Percentiles rank a stretch among this genome's conserved stretches.
phyloP scores from a whole-genome alignment of 2,797 vertebrate genomes.

The Sebastiscus albofasciatus region DNA sequence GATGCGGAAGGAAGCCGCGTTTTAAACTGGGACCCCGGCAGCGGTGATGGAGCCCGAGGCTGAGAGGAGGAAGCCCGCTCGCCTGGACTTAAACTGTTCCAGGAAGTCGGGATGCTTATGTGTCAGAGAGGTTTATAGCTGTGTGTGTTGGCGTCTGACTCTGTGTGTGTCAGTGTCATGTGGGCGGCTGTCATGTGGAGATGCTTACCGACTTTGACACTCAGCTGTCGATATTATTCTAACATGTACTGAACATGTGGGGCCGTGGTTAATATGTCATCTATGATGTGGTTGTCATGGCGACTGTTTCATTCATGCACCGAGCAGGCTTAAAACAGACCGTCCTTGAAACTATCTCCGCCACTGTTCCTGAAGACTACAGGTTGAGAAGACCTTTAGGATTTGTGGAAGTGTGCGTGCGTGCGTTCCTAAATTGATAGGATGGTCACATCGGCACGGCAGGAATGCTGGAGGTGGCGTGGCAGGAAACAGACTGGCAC shows the following conservation, averaged over 20 bases:
- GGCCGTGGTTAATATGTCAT: background rate
- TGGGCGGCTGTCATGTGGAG: slow-evolving; percentile 2
- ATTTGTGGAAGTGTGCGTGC: background rate
- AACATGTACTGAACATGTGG: background rate
- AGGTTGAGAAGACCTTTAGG: background rate
- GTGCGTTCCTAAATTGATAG: background rate
- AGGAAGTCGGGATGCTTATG: slow-evolving; percentile 18
- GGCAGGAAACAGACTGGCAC: slow-evolving; percentile 33
- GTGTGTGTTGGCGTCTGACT: background rate
- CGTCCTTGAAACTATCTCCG: slow-evolving; percentile 24
- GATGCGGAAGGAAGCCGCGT: slow-evolving; percentile 1
- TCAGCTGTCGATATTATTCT: slow-evolving; percentile 25
- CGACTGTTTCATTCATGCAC: background rate
- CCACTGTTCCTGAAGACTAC: background rate
- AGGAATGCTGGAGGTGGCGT: slow-evolving; percentile 31
- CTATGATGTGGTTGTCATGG: slow-evolving; percentile 22
- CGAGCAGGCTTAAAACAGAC: background rate
- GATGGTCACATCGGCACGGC: background rate
- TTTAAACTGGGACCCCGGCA: slow-evolving; percentile 17
- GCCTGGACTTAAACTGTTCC: slow-evolving; percentile 25
- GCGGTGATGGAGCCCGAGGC: slow-evolving; percentile 18
- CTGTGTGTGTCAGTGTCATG: background rate
- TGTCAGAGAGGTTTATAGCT: slow-evolving; percentile 13
- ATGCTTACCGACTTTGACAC: slow-evolving; percentile 4
- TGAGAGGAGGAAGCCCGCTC: slow-evolving; percentile 8